Evolutionary conservation across 2,888 invertebrate species (phyloP), one percentile per base, ranked within the genome.

Genomic region (Cephonodes hylas): DNA sequence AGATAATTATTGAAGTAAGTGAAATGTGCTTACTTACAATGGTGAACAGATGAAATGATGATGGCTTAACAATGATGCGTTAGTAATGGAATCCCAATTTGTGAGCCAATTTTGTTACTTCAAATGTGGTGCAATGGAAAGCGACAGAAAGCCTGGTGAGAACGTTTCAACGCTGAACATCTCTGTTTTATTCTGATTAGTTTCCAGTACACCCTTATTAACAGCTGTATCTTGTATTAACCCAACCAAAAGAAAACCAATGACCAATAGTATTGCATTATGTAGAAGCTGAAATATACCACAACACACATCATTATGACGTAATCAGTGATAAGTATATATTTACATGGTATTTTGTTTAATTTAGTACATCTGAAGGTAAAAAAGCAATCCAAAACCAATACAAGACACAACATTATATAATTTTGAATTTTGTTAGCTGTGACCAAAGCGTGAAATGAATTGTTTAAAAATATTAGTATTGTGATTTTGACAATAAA

Each of bases 221-320:
- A 89, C 89, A 91, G 91, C 89, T 92, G 92, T 92, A 92, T 92
- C 92, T 92, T 92, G 92, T 91, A 92, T 92, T 91, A 91, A 91
- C 91, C 91, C 91, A 92, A 92, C 91, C 91, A 86, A 91, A 91
- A 91, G 91, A 91, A 89, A 90, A 91, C 90, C 91, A 92, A 91
- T 87, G 88, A 91, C 88, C 89, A 83, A 89, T 86, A 88, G 80
- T 85, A 88, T 88, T 90, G 86, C 88, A 86, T 87, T 91, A 91
- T 80, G 91, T 85, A 80, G 91, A 90, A 90, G 92, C 92, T 92
- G 92, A 93, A 93, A 92, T 91, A 88, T 90, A 90, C 82, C 88
- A 91, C 83, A 90, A 89, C 84, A 88, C 83, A 88, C 83, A 85
- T 89, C 81, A 89, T 71, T 77, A 76, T 70, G 79, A 80, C 73